Evolutionary conservation across 2,113 vertebrate genomes (phyloP).

Genomic region (Myodes glareolus): DNA sequence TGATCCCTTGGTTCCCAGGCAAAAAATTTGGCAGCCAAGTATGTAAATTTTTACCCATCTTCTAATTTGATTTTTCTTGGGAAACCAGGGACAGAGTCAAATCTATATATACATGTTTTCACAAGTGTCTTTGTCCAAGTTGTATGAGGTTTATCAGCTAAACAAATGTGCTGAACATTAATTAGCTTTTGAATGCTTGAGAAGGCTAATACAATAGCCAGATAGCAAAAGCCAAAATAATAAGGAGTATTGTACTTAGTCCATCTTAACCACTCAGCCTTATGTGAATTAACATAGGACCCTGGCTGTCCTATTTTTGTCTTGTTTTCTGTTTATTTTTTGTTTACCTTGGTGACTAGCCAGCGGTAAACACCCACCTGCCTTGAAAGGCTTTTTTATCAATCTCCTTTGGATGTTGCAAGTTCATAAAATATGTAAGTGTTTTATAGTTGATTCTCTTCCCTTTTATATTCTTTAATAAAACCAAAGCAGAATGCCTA

Average conservation of each 20-base stretch:
- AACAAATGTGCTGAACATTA: not conserved
- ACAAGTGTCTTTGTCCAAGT: not conserved
- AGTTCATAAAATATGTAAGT: conserved; percentile 36
- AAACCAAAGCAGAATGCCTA: conserved; percentile 41
- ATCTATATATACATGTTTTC: not conserved
- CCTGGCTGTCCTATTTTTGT: conserved; percentile 29
- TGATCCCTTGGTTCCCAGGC: conserved; percentile 32
- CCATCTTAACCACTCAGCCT: not conserved
- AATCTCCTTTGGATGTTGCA: conserved; percentile 37
- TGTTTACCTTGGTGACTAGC: conserved; percentile 9
- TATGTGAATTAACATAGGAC: not conserved
- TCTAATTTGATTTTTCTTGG: conserved; percentile 27
- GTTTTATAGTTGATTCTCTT: not conserved
- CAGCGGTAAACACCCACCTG: not conserved
- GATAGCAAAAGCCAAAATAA: conserved; percentile 30
- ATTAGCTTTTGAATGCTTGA: conserved; percentile 9
- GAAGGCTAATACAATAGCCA: conserved; percentile 28
- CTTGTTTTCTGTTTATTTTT: conserved; percentile 7
- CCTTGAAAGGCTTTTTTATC: not conserved
- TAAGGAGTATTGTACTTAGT: not conserved
- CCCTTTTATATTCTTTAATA: conserved; percentile 50
- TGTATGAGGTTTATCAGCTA: conserved; percentile 25
- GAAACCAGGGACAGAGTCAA: not conserved
- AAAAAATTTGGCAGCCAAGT: conserved; percentile 56
- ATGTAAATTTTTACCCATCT: conserved; percentile 47